phyloP scores from a whole-genome alignment of 2,113 vertebrate species.

The Zosterops lateralis region DNA sequence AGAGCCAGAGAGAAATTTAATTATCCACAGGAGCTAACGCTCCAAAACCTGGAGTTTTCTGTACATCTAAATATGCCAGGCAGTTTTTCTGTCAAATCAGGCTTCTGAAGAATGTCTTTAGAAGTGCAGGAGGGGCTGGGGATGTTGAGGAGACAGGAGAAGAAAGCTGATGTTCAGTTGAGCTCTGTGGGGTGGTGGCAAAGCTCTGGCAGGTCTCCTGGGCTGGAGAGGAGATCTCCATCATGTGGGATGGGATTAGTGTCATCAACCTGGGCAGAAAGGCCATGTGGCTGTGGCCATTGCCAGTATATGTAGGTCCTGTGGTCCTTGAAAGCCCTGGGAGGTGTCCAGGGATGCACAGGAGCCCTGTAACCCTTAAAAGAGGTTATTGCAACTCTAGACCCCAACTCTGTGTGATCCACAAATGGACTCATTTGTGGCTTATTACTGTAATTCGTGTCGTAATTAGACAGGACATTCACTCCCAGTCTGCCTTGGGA shows the following conservation, averaged over 20 bases:
- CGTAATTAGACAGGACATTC: neutral
- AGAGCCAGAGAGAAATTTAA: slow-evolving; percentile 54
- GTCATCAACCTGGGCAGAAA: neutral
- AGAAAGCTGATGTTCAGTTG: neutral
- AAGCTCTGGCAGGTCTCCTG: neutral
- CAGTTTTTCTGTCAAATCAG: slow-evolving; percentile 27
- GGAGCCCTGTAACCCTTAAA: neutral
- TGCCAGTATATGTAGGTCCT: neutral
- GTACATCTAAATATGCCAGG: slow-evolving; percentile 11
- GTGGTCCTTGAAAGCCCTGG: neutral
- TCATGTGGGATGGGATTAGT: accelerated
- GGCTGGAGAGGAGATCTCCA: neutral
- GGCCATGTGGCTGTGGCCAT: accelerated
- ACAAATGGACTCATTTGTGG: neutral
- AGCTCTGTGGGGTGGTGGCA: neutral
- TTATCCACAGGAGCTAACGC: slow-evolving; percentile 11
- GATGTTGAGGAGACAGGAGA: neutral
- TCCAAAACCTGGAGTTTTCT: slow-evolving; percentile 40
- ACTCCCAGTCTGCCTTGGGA: neutral
- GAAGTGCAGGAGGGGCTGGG: neutral
- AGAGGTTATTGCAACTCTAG: neutral
- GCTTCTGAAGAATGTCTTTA: slow-evolving; percentile 1
- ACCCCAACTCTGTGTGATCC: neutral
- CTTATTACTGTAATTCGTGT: neutral
- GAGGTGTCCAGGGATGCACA: neutral